Evolutionary conservation across 1,140 invertebrate species (phyloP).

Genomic region (Pachypeltis micranthus): DNA sequence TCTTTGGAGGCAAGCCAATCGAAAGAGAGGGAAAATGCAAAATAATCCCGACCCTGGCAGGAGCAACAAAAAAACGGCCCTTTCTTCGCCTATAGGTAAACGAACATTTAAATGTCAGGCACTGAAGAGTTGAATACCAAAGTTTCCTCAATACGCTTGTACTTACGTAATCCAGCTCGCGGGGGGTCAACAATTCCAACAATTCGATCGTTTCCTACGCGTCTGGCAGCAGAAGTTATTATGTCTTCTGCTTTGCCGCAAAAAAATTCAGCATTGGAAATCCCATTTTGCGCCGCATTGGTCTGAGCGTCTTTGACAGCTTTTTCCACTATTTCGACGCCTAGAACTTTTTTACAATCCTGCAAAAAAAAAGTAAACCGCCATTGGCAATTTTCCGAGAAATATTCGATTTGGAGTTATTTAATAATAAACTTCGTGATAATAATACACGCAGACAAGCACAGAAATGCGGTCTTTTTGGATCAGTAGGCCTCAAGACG

Average conservation of each 20-base stretch:
- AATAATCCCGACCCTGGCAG: too few species aligned
- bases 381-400: neutral
- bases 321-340: slow-evolving; percentile 74
- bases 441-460: too few species aligned
- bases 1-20: too few species aligned
- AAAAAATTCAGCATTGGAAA: slow-evolving; percentile 78
- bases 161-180: slow-evolving; percentile 76
- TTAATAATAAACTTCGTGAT: too few species aligned
- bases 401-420: too few species aligned
- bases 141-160: too few species aligned
- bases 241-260: slow-evolving; percentile 84
- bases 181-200: slow-evolving; percentile 95
- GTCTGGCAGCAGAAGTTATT: slow-evolving; percentile 54
- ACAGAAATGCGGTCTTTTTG: too few species aligned
- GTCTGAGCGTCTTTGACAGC: slow-evolving; percentile 82
- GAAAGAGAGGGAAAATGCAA: too few species aligned
- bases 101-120: too few species aligned
- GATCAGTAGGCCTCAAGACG: too few species aligned
- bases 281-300: slow-evolving; percentile 72
- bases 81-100: neutral
- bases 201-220: slow-evolving; percentile 43
- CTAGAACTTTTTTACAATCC: slow-evolving; percentile 74
- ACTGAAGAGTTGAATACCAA: too few species aligned
- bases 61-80: slow-evolving; percentile 4
- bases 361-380: slow-evolving; percentile 31